phyloP scores from a whole-genome alignment of 2,888 invertebrate species.

The Macrosiphum euphorbiae region DNA sequence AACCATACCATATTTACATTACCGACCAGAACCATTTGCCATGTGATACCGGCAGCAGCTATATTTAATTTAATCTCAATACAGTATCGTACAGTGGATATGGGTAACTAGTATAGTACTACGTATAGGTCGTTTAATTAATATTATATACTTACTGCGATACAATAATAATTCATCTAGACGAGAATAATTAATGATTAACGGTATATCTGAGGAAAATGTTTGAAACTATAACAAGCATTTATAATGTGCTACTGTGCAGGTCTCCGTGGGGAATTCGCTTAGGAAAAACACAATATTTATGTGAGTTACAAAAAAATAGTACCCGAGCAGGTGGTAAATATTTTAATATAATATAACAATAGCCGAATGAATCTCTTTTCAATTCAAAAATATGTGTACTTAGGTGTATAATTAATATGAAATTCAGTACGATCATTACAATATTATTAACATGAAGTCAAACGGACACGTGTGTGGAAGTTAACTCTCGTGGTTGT shows the following conservation, averaged over 20 bases:
- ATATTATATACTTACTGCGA: background rate
- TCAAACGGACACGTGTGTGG: background rate
- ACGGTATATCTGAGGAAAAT: background rate
- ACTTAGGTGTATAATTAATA: background rate
- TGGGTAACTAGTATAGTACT: background rate
- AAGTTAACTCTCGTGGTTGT: background rate
- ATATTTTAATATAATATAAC: background rate
- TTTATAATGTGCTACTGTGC: background rate
- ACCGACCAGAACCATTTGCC: background rate
- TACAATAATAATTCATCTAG: background rate
- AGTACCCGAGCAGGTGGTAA: background rate
- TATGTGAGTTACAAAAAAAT: background rate
- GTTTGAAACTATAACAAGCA: background rate
- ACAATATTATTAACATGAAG: background rate
- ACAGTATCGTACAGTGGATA: background rate
- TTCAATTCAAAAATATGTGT: background rate
- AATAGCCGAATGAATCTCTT: background rate
- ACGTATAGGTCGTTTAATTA: background rate
- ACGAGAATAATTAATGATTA: background rate
- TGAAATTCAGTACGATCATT: background rate
- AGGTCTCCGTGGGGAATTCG: background rate
- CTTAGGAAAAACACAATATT: background rate
- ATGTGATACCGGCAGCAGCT: background rate
- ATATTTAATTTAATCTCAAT: background rate
- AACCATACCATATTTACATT: background rate